phyloP scores from a whole-genome alignment of 2,797 vertebrate species.

The Pangasius mekongensis region DNA sequence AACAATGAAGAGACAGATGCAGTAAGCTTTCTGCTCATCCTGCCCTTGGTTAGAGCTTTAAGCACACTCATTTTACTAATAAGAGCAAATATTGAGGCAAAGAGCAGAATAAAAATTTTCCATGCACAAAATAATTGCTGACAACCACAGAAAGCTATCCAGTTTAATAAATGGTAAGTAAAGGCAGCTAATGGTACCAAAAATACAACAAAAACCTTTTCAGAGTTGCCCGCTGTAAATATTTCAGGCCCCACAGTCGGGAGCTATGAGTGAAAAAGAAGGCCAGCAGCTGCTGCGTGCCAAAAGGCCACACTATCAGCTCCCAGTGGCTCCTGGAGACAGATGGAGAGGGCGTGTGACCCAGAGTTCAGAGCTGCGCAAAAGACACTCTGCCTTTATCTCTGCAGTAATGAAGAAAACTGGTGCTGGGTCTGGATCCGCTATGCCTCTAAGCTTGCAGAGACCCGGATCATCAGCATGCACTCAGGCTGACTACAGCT shows the following conservation, averaged over 20 bases:
- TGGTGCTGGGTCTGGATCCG: neutral
- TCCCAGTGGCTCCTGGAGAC: conserved; percentile 43
- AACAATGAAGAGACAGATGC: neutral
- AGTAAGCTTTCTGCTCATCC: conserved; percentile 20
- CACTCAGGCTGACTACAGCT: neutral
- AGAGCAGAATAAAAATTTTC: neutral
- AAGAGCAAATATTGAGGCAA: neutral
- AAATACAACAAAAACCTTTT: conserved; percentile 9
- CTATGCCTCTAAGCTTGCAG: neutral
- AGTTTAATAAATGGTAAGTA: conserved; percentile 3
- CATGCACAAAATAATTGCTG: neutral
- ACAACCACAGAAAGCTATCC: neutral
- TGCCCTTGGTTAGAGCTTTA: conserved; percentile 25
- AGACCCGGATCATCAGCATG: conserved; percentile 12
- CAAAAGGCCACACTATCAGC: conserved; percentile 74
- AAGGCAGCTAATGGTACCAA: conserved; percentile 16
- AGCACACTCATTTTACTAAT: neutral
- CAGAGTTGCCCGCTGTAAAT: conserved; percentile 51
- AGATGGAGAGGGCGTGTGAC: conserved; percentile 57
- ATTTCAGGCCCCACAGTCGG: conserved; percentile 69
- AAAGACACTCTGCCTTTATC: conserved; percentile 43
- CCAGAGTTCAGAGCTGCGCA: conserved; percentile 16
- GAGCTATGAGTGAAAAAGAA: conserved; percentile 77
- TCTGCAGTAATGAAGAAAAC: conserved; percentile 22
- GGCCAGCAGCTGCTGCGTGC: conserved; percentile 79